Base-by-base conservation (phyloP, 2,888 invertebrate species). In the Campoplex nolae region DNA sequence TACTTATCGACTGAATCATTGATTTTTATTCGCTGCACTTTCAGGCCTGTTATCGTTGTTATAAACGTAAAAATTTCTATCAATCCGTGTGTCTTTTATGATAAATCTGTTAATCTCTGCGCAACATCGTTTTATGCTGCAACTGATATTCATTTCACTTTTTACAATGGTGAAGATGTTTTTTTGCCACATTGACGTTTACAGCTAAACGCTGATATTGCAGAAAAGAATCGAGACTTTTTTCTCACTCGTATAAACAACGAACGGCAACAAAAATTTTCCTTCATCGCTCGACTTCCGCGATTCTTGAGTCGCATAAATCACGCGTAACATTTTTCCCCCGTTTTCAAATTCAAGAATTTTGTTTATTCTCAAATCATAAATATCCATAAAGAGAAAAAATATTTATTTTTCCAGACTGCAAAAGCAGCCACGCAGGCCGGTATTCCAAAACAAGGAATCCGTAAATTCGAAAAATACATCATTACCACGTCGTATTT, bases 31-130 rank as follows among this genome's bases (percentile, higher is more conserved):
- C 4, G 4, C 38, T 9, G 68, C 35, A 32, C 42, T 38, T 67
- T 38, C 62, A 68, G 51, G 35, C 32, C 56, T n/a, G 62, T 38
- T 74, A 51, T 18, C 48, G 38, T 51, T 71, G 23, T 62, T 71
- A 65, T 0, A 28, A 71, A 86, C 71, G 18, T 58, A 56, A 42
- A 67, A 68, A 28, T 70, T 42, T 79, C 62, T 65, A 79, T 83
- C 51, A 28, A 4, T 23, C 13, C 48, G 7, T 1, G 48, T 13
- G 48, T 3, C 16, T 16, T 16, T 48, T 48, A 1, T 4, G 48
- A 16, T 48, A 0, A 48, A 16, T 16, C 16, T 16, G 4, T 13
- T 16, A 48, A 48, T 48, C 48, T 23, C 23, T 23, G 23, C 16
- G 16, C 4, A 4, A 16, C 48, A 2, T 48, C 16, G 48, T 48